A percentile compares a stretch with the other conserved stretches of the same genome.
These are phyloP conservation scores for Antigone vipio DNA, from an alignment of 2,113 vertebrate genomes.

Conservation along the genomic window DNA sequence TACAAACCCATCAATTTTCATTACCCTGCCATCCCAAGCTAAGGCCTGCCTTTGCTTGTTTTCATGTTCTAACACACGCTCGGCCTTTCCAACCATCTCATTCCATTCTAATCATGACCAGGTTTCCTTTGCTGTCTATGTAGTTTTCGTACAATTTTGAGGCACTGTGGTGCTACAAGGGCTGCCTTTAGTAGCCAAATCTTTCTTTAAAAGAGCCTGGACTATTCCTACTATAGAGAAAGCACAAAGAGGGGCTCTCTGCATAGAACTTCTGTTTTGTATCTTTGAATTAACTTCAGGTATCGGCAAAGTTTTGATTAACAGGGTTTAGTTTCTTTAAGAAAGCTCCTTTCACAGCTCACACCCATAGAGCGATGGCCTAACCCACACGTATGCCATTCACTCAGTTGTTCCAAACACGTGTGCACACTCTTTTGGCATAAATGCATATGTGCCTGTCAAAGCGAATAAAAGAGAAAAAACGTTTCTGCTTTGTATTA, in stretches of 20 bases:
- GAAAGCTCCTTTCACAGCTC: neutral
- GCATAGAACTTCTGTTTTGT: neutral
- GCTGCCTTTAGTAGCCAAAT: neutral
- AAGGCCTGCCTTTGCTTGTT: neutral
- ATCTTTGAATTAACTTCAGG: neutral
- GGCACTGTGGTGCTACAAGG: neutral
- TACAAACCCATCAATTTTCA: neutral
- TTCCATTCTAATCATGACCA: neutral
- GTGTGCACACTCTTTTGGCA: too few relatives aligned
- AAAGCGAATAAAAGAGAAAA: neutral
- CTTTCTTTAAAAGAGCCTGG: neutral
- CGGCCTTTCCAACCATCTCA: neutral
- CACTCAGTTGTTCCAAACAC: neutral
- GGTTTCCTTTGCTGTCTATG: neutral
- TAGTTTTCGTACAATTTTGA: neutral
- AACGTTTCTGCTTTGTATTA: neutral
- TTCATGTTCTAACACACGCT: accelerated
- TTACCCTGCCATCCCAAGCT: neutral
- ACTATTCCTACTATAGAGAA: neutral
- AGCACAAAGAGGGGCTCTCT: neutral
- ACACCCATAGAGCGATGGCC: neutral
- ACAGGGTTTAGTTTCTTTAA: neutral
- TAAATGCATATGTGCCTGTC: neutral
- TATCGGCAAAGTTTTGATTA: neutral
- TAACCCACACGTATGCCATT: accelerated